These are phyloP conservation scores for Casuarius casuarius DNA, from an alignment of 2,113 vertebrate genomes.

Conservation along the genomic window DNA sequence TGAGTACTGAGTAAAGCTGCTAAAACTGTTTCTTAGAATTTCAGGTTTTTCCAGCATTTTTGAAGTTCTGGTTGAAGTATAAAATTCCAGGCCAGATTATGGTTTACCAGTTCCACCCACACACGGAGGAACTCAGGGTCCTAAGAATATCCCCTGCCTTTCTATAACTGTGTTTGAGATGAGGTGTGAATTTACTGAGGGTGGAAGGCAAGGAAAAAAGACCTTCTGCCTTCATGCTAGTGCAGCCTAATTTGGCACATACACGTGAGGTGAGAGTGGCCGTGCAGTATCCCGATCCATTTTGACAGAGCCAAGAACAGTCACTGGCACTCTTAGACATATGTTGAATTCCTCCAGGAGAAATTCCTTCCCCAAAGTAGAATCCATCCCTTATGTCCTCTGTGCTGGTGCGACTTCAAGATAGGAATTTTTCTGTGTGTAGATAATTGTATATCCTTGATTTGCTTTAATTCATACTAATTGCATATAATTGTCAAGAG, in stretches of 20 bases:
- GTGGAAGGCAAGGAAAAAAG: neutral
- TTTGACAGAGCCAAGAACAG: neutral
- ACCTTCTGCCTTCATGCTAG: neutral
- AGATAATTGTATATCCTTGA: neutral
- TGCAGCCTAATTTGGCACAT: neutral
- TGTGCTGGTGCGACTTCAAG: neutral
- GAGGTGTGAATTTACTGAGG: neutral
- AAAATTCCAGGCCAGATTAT: neutral
- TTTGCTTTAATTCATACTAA: constrained; percentile 9
- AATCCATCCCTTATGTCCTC: neutral
- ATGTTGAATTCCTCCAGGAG: neutral
- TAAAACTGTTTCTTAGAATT: neutral
- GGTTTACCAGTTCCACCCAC: neutral
- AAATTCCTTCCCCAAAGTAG: neutral
- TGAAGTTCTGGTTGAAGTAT: neutral
- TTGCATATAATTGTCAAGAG: constrained; percentile 2
- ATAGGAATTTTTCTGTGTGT: neutral
- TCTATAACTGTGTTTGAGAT: neutral
- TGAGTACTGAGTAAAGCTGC: neutral
- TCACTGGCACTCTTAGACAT: neutral
- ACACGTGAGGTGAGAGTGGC: neutral
- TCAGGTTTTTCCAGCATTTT: neutral
- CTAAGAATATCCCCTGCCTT: neutral
- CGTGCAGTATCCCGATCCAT: neutral
- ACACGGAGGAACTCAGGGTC: neutral